Conservation (phyloP, 2,113 vertebrate genomes). For the Anolis sagrei region DNA sequence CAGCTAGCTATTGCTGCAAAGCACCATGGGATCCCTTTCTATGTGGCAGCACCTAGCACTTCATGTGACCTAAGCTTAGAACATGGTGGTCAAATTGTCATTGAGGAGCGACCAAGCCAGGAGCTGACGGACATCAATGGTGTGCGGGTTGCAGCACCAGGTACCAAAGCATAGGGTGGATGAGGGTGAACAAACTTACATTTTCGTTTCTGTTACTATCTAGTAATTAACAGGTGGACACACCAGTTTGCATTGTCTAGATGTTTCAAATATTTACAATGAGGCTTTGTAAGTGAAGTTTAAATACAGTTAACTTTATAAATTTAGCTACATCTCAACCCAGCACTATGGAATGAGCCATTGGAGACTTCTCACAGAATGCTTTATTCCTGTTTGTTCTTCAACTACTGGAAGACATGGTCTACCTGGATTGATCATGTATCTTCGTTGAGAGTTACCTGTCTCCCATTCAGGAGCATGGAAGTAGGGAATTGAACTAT, state of each 20-base stretch:
- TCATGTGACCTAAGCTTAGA: slow-evolving; percentile 36
- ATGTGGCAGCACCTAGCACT: slow-evolving; percentile 29
- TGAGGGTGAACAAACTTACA: not conserved
- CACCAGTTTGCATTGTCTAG: not conserved
- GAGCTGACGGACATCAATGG: slow-evolving; percentile 27
- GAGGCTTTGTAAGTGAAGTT: not conserved
- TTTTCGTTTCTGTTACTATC: not conserved
- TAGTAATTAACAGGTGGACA: not conserved
- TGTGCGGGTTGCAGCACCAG: slow-evolving; percentile 34
- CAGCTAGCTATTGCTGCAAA: slow-evolving; percentile 36
- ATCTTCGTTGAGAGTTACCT: not conserved
- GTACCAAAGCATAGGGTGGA: not conserved
- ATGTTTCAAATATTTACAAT: not conserved
- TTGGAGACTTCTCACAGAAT: not conserved
- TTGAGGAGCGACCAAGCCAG: slow-evolving; percentile 29
- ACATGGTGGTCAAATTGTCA: slow-evolving; percentile 17
- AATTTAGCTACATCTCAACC: not conserved
- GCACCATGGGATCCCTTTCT: slow-evolving; percentile 35
- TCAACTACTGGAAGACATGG: not conserved
- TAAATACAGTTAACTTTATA: no score
- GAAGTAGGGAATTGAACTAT: not conserved
- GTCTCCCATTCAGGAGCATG: not conserved
- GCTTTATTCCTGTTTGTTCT: not conserved
- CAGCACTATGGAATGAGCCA: not conserved
- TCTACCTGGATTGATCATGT: not conserved